A percentile compares a stretch with the other conserved stretches of the same genome.
These are phyloP conservation scores for Acleris holmiana DNA, from an alignment of 2,888 invertebrate genomes.

Conservation along the genomic window DNA sequence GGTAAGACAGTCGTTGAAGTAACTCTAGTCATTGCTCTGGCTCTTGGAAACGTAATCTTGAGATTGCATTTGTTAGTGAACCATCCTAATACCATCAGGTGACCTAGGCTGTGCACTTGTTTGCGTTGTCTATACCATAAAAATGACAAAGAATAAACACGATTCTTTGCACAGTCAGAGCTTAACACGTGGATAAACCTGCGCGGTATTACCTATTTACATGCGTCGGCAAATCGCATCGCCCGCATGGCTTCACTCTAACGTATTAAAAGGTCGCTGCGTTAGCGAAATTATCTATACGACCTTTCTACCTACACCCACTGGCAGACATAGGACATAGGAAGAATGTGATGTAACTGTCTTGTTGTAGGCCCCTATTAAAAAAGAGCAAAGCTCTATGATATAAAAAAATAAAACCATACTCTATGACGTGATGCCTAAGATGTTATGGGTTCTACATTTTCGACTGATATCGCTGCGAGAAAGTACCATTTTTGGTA, in stretches of 20 bases:
- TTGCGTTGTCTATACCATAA: too few relatives aligned
- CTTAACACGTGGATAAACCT: conserved; percentile 5
- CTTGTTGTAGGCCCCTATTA: too few relatives aligned
- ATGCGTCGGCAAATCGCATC: conserved; percentile 18
- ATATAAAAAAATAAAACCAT: too few relatives aligned
- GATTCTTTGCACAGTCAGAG: neutral
- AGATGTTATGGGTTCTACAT: too few relatives aligned
- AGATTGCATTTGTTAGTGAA: neutral
- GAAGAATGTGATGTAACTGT: neutral
- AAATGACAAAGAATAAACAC: neutral
- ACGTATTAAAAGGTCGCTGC: conserved; percentile 15
- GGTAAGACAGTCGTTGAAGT: too few relatives aligned
- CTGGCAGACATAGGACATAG: neutral
- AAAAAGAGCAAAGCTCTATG: too few relatives aligned
- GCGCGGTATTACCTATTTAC: neutral
- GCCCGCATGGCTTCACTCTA: conserved; percentile 27
- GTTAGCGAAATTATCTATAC: conserved; percentile 4
- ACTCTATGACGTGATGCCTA: too few relatives aligned
- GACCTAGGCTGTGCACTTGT: too few relatives aligned
- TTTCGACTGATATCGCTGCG: too few relatives aligned
- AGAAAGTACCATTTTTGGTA: too few relatives aligned
- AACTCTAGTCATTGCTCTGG: too few relatives aligned
- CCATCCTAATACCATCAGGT: too few relatives aligned
- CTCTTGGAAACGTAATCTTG: neutral
- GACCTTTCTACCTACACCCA: neutral